These are phyloP conservation scores for Lethrus apterus DNA, from an alignment of 1,140 invertebrate species.

Conservation along the genomic window DNA sequence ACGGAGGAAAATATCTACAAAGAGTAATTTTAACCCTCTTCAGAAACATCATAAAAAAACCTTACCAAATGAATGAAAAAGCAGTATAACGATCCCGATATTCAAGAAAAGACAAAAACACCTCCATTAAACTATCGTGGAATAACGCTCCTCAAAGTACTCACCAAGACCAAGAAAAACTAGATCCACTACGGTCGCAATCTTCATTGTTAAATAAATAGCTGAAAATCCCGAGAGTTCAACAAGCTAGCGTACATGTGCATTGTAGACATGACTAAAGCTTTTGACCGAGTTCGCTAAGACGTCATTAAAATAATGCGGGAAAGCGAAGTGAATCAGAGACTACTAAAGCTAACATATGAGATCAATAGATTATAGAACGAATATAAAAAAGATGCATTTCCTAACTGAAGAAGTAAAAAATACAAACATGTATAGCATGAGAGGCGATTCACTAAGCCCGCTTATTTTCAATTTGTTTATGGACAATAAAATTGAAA, in stretches of 20 bases:
- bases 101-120: too few species aligned
- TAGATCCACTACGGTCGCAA: background rate
- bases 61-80: background rate
- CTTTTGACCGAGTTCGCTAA: background rate
- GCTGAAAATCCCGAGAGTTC: background rate
- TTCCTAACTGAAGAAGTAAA: too few species aligned
- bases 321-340: background rate
- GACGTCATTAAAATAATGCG: background rate
- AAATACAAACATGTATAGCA: too few species aligned
- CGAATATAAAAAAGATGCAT: too few species aligned
- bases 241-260: too few species aligned
- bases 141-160: background rate
- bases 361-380: background rate
- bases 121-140: background rate
- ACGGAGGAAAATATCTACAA: background rate
- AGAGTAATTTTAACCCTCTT: background rate
- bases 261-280: too few species aligned
- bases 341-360: background rate
- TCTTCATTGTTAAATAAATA: background rate
- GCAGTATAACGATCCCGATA: too few species aligned
- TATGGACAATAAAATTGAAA: slow-evolving; percentile 1
- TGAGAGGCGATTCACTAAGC: slow-evolving; percentile 1
- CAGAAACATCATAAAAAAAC: background rate
- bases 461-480: background rate
- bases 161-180: background rate